Evolutionary conservation across 2,113 vertebrate genomes (phyloP).

Genomic region (Elaphurus davidianus): DNA sequence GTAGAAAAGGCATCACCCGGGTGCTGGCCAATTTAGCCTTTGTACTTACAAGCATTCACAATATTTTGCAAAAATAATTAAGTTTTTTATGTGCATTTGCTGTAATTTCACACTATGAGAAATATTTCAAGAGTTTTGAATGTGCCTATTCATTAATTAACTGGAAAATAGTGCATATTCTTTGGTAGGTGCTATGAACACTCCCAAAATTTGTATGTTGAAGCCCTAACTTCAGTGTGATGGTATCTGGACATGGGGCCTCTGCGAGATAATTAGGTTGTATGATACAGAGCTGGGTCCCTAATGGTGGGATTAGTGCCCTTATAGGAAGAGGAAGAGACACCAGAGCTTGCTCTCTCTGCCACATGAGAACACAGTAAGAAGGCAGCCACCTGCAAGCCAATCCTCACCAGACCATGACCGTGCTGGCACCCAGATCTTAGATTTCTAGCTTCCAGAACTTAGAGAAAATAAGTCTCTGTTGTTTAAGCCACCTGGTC

Average conservation of each 20-base stretch:
- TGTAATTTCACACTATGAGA: conserved; percentile 15
- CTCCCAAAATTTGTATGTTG: background rate
- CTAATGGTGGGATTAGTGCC: background rate
- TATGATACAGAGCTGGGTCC: background rate
- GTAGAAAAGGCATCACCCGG: background rate
- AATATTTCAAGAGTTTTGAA: background rate
- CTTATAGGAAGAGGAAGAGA: background rate
- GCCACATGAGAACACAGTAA: background rate
- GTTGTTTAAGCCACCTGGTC: background rate
- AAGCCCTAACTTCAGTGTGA: background rate
- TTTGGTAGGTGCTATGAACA: background rate
- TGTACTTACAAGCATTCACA: background rate
- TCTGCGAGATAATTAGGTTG: background rate
- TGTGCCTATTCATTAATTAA: conserved; percentile 10
- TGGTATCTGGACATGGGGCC: background rate
- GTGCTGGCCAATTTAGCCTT: background rate
- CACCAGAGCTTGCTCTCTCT: background rate
- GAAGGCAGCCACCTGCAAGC: background rate
- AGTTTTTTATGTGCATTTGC: background rate
- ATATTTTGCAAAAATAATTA: conserved; percentile 9
- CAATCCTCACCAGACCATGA: background rate
- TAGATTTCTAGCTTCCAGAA: background rate
- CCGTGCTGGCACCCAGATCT: background rate
- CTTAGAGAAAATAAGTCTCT: background rate
- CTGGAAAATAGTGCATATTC: background rate